These are phyloP conservation scores for Psittacus erithacus DNA, from an alignment of 2,113 vertebrate species.

Conservation along the genomic window DNA sequence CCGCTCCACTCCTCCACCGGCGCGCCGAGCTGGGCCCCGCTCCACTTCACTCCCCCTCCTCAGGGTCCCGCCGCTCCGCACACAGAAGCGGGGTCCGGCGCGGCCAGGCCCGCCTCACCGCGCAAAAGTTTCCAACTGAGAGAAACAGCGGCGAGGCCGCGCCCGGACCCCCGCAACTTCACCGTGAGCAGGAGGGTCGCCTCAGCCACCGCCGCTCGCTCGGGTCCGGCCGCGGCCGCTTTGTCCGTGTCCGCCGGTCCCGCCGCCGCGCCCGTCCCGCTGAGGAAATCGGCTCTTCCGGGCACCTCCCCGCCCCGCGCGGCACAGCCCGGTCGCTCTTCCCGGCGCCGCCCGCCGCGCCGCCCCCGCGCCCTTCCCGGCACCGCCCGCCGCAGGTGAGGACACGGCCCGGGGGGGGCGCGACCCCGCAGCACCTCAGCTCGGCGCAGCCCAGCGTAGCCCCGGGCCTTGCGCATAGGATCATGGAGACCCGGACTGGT, in stretches of 20 bases:
- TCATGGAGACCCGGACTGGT: no score
- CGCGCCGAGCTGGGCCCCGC: neutral
- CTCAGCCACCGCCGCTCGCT: neutral
- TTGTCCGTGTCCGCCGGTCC: neutral
- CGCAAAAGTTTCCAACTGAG: neutral
- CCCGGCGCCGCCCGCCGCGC: constrained; percentile 36
- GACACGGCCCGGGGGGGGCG: neutral
- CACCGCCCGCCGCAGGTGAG: constrained; percentile 3
- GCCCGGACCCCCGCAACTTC: neutral
- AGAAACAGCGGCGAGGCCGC: neutral
- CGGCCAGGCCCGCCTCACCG: neutral
- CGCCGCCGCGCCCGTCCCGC: neutral
- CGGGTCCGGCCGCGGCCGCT: neutral
- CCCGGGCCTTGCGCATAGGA: no score
- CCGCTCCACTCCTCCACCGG: neutral
- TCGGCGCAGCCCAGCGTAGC: no score
- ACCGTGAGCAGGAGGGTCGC: neutral
- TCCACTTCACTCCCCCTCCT: neutral
- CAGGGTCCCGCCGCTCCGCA: neutral
- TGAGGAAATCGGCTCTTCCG: neutral
- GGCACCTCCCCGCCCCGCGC: neutral
- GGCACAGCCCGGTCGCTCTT: neutral
- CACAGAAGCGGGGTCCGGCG: neutral
- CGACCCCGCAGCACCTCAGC: no score
- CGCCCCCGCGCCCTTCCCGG: neutral